Conservation (phyloP, 2,797 vertebrate species). For the Synaphobranchus kaupii region DNA sequence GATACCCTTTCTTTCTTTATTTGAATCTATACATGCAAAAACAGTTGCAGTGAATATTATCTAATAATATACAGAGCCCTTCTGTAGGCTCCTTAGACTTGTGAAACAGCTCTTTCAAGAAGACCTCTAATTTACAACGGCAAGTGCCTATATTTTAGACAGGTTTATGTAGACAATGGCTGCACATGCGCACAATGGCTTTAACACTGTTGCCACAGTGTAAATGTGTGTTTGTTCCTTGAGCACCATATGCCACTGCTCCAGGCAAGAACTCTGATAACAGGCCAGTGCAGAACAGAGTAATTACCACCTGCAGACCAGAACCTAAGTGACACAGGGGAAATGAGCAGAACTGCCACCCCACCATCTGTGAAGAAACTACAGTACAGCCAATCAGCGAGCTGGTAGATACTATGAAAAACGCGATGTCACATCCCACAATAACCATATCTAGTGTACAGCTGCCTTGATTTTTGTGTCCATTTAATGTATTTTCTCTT, state of each 20-base stretch:
- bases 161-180: background rate
- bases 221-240: slow-evolving; percentile 10
- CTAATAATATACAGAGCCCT: background rate
- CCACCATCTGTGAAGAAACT: background rate
- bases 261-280: slow-evolving; percentile 33
- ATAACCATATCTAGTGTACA: background rate
- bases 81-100: background rate
- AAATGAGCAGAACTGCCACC: background rate
- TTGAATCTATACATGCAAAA: background rate
- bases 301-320: slow-evolving; percentile 32
- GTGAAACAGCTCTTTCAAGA: background rate
- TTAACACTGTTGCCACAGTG: slow-evolving; percentile 23
- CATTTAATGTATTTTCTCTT: background rate
- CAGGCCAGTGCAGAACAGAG: slow-evolving; percentile 32
- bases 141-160: background rate
- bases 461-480: background rate
- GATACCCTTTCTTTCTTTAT: background rate
- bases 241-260: slow-evolving; percentile 22
- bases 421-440: background rate
- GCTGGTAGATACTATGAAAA: background rate
- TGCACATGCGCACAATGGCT: background rate
- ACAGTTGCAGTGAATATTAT: background rate
- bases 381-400: background rate
- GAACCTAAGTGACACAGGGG: background rate
- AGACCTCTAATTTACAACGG: background rate